Conservation (phyloP, 2,797 vertebrate species). For the Acrossocheilus fasciatus region DNA sequence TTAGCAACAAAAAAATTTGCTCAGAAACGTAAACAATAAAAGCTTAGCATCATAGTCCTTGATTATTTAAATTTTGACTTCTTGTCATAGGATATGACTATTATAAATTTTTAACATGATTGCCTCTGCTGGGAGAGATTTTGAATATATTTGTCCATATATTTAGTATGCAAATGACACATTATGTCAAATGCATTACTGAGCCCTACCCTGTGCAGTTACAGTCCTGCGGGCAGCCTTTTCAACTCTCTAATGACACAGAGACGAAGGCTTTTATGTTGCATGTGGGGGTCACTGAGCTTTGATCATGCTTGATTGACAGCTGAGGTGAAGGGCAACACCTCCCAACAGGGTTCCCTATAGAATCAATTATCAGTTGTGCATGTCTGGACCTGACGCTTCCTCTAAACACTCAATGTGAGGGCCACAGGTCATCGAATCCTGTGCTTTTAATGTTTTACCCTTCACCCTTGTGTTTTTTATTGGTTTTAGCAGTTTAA, state of each 20-base stretch:
- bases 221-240: slow-evolving; percentile 44
- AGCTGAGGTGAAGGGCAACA: slow-evolving; percentile 53
- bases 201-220: not conserved
- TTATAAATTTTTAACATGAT: not conserved
- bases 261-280: slow-evolving; percentile 56
- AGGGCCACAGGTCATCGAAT: slow-evolving; percentile 45
- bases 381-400: slow-evolving; percentile 18
- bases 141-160: not conserved
- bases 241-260: slow-evolving; percentile 53
- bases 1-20: not conserved
- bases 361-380: slow-evolving; percentile 51
- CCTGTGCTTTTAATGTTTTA: slow-evolving; percentile 40
- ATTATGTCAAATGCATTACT: slow-evolving; percentile 24
- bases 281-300: slow-evolving; percentile 47
- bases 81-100: not conserved
- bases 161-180: slow-evolving; percentile 24
- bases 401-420: slow-evolving; percentile 53
- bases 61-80: slow-evolving; percentile 1
- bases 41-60: not conserved
- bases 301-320: slow-evolving; percentile 57
- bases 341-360: slow-evolving; percentile 24
- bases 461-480: slow-evolving; percentile 21
- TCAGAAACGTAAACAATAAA: slow-evolving; percentile 14
- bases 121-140: slow-evolving; percentile 13
- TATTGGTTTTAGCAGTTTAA: slow-evolving; percentile 38